phyloP scores from a whole-genome alignment of 1,140 invertebrate species.

The Drosophila nigrodunni region DNA sequence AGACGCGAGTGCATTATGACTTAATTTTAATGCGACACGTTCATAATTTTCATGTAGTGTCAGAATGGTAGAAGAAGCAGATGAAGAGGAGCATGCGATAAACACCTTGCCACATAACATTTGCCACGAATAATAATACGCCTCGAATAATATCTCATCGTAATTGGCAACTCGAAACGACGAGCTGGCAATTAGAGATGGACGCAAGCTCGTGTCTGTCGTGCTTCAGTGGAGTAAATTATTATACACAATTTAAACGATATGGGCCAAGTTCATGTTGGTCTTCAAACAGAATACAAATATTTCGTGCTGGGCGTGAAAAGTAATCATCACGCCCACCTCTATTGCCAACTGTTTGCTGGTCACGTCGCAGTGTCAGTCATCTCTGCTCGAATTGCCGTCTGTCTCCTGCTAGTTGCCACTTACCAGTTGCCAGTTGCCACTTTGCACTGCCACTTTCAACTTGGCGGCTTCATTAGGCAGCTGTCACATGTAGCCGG shows the following conservation, averaged over 20 bases:
- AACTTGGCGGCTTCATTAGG: constrained; percentile 36
- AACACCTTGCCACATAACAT: constrained; percentile 34
- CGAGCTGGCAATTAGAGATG: background rate
- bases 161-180: constrained; percentile 41
- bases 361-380: constrained; percentile 27
- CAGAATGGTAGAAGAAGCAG: constrained; percentile 13
- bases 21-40: constrained; percentile 71
- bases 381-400: constrained; percentile 1
- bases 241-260: too few species aligned
- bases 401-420: background rate
- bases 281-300: too few species aligned
- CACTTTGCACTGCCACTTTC: constrained; percentile 9
- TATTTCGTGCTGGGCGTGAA: too few species aligned
- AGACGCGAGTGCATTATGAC: constrained; percentile 70
- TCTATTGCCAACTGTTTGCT: background rate
- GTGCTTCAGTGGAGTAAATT: too few species aligned
- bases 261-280: too few species aligned
- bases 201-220: too few species aligned
- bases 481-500: constrained; percentile 37
- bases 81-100: constrained; percentile 28
- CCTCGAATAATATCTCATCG: constrained; percentile 56
- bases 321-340: too few species aligned
- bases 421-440: constrained; percentile 1
- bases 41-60: constrained; percentile 75
- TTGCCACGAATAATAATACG: constrained; percentile 7